Percentiles rank a stretch among this genome's conserved stretches.
Evolutionary conservation across 1,140 invertebrate species (phyloP).

Genomic region (Panonychus citri): DNA sequence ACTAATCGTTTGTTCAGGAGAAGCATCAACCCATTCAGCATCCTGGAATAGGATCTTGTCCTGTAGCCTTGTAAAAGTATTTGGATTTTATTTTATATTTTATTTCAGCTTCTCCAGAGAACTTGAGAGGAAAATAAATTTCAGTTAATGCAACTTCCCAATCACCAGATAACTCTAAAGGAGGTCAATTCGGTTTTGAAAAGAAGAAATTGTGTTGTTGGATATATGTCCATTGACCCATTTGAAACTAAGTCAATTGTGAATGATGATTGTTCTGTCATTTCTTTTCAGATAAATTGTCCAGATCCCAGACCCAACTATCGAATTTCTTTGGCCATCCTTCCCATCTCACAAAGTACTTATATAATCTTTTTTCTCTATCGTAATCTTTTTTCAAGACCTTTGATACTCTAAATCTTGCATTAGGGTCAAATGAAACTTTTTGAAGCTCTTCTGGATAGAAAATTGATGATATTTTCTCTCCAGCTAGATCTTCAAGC

Average conservation of each 20-base stretch:
- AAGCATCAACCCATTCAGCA: too few relatives aligned
- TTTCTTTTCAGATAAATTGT: too few relatives aligned
- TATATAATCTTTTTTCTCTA: neutral
- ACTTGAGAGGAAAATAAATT: neutral
- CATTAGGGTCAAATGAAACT: neutral
- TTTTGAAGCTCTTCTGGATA: neutral
- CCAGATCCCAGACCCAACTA: neutral
- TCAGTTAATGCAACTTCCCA: neutral
- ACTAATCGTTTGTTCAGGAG: too few relatives aligned
- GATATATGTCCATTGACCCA: neutral
- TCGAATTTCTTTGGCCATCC: neutral
- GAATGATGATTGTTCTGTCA: too few relatives aligned
- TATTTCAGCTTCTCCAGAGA: too few relatives aligned
- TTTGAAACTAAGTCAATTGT: neutral
- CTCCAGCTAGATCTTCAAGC: neutral
- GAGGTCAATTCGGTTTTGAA: neutral
- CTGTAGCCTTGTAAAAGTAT: neutral
- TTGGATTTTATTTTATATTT: neutral
- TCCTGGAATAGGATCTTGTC: neutral
- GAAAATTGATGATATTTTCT: neutral
- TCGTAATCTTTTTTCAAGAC: neutral
- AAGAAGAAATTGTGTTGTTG: neutral
- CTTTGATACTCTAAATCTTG: neutral
- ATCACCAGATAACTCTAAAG: neutral
- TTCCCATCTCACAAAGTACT: neutral